Evolutionary conservation across 35 echinoderm and acorn worm species (phyloP), one percentile per base, ranked within the genome.

Genomic region (Holothuria glaberrima): DNA sequence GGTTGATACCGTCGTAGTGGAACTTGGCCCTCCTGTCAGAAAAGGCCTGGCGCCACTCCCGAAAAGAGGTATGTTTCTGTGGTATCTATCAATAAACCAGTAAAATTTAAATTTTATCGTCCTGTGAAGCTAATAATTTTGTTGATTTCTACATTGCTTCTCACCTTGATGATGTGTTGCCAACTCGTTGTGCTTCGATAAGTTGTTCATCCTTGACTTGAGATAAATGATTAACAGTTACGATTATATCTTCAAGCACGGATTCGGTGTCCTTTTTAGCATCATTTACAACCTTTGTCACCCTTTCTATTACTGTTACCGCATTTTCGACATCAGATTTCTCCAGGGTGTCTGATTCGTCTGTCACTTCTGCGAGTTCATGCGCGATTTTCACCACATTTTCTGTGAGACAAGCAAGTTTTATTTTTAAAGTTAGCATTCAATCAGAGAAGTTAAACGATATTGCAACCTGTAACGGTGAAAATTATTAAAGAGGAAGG

Each of bases 251-350:
- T 1, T 78, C 44, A 20, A 78, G 21, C 0, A 78, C 21, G 4
- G 9, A 12, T 48, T 48, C 74, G 12, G 38, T 48, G n/a, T 19
- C 38, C 50, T 78, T 78, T 78, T 78, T 26, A 10, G 19, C 27
- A 13, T 48, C 19, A 14, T 35, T 21, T 10, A 50, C 38, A 78
- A 26, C 50, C 19, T 35, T 45, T 10, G 74, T 52, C 6, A 78
- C 74, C 5, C 18, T 48, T 22, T 78, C 74, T 13, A 78, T 50
- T 12, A 78, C 74, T 78, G 20, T 28, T 28, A 78, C 74, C n/a
- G 38, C 38, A 48, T 78, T 78, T 17, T 78, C 74, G 12, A 78
- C 74, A 52, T 78, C 74, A 12, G 44, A 41, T 78, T 78, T 38
- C 9, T 78, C 38, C 74, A 78, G 19, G 6, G 20, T 22, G 20